Evolutionary conservation across 2,888 invertebrate species (phyloP).

Genomic region (Gandaritis pyraliata): DNA sequence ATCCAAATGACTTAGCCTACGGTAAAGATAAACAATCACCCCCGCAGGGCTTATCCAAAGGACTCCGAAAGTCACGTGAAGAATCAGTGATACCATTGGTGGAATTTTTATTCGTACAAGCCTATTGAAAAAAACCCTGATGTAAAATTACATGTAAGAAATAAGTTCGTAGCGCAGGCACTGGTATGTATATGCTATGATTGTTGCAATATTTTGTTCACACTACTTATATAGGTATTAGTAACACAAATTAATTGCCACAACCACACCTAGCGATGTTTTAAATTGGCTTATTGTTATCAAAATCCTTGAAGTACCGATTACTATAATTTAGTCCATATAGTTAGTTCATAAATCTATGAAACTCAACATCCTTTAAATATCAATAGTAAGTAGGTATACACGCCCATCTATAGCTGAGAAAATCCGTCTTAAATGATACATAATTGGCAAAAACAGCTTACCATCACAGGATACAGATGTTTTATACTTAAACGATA

Average conservation of each 20-base stretch:
- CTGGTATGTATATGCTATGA: neutral
- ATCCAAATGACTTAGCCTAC: no score
- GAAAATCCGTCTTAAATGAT: conserved; percentile 50
- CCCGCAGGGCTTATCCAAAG: no score
- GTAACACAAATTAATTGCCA: neutral
- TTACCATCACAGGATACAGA: conserved; percentile 55
- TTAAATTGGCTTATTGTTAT: conserved; percentile 12
- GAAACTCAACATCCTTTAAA: conserved; percentile 45
- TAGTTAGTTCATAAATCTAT: conserved; percentile 26
- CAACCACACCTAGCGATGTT: neutral
- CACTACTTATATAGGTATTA: neutral
- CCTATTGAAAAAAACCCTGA: no score
- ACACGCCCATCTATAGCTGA: conserved; percentile 53
- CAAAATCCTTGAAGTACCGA: conserved; percentile 23
- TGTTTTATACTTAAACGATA: conserved; percentile 52
- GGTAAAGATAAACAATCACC: no score
- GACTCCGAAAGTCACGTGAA: no score
- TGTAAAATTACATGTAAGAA: no score
- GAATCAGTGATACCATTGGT: no score
- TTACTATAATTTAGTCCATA: conserved; percentile 22
- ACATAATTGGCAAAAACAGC: conserved; percentile 50
- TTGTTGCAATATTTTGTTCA: neutral
- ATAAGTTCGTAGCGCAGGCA: neutral
- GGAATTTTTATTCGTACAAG: no score
- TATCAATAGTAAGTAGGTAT: conserved; percentile 38